phyloP scores from a whole-genome alignment of 1,140 invertebrate genomes.

The Drosophila lacertosa region DNA sequence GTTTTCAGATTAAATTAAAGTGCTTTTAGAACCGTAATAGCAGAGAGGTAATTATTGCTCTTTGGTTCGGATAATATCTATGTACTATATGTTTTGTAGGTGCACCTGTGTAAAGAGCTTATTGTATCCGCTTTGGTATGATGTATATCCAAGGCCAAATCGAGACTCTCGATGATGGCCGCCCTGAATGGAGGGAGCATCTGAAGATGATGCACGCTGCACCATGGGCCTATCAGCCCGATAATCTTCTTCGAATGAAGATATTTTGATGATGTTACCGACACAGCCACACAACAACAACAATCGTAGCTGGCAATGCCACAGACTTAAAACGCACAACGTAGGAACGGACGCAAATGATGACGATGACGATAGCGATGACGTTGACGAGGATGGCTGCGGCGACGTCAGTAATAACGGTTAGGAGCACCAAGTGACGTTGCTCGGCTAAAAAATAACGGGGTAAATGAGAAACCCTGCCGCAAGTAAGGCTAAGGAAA shows the following conservation, averaged over 20 bases:
- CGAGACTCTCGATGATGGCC: slow-evolving; percentile 83
- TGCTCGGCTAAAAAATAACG: slow-evolving; percentile 4
- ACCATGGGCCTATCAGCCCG: slow-evolving; percentile 84
- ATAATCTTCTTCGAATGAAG: slow-evolving; percentile 84
- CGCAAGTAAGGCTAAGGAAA: slow-evolving; percentile 4
- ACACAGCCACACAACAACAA: slow-evolving; percentile 56
- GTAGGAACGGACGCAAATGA: slow-evolving; percentile 18
- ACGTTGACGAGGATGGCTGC: neutral
- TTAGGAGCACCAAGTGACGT: slow-evolving; percentile 4
- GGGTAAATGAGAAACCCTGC: slow-evolving; percentile 4
- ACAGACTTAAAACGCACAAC: slow-evolving; percentile 29
- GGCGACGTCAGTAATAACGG: neutral
- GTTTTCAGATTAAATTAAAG: neutral
- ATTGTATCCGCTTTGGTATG: slow-evolving; percentile 93
- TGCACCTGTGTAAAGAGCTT: slow-evolving; percentile 94
- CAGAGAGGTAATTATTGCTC: too few relatives aligned
- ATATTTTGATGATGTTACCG: slow-evolving; percentile 81
- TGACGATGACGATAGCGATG: slow-evolving; percentile 5
- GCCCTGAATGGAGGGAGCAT: slow-evolving; percentile 83
- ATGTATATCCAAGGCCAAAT: slow-evolving; percentile 88
- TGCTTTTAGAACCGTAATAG: too few relatives aligned
- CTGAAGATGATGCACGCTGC: slow-evolving; percentile 83
- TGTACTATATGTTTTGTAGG: neutral
- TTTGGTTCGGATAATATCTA: neutral
- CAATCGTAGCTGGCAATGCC: slow-evolving; percentile 42